Evolutionary conservation across 2,113 vertebrate genomes (phyloP), one percentile per base, ranked within the genome.

Genomic region (Sminthopsis crassicaudata): DNA sequence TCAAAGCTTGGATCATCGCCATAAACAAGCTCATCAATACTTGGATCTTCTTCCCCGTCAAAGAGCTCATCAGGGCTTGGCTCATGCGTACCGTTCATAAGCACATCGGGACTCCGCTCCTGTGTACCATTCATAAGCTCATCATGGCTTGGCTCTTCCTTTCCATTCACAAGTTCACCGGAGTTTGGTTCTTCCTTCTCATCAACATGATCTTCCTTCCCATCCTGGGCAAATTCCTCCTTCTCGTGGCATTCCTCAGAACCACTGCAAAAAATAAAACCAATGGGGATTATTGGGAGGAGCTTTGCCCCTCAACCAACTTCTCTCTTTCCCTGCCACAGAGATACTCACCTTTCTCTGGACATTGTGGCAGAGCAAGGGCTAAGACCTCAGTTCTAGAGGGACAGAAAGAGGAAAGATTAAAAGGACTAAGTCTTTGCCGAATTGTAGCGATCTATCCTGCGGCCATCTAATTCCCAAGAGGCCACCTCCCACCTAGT

Each of bases 191-290:
- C 67, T 84, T 84, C 67, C n/a, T 84, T 84, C 67, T 84, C n/a
- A 84, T 84, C 67, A 42, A 42, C 67, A 23, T 84, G 67, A 42
- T 84, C 67, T 84, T 84, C 67, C 36, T 84, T 84, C 19, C 22
- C 67, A 84, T 84, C 67, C 7, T 84, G 67, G 67, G n/a, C 42
- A 84, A 84, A 84, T 84, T 84, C 67, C n/a, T 84, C 67, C 67
- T 84, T 84, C 16, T 26, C 67, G n/a, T 84, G 67, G 19, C 67
- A 84, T 42, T 84, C 67, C 67, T 84, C 67, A 8, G 67, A 84
- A 84, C n/a, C 98, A 97, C 97, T 97, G 96, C 99, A 99, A 94
- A 92, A 48, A 95, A 92, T 27, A 48, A n/a, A 60, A 67, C 51
- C 42, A 54, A 76, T 94, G 90, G 89, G 46, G 89, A 27, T 51